Evolutionary conservation across 2,113 vertebrate species (phyloP), one percentile per base, ranked within the genome.

Genomic region (Oreocharis arfaki): DNA sequence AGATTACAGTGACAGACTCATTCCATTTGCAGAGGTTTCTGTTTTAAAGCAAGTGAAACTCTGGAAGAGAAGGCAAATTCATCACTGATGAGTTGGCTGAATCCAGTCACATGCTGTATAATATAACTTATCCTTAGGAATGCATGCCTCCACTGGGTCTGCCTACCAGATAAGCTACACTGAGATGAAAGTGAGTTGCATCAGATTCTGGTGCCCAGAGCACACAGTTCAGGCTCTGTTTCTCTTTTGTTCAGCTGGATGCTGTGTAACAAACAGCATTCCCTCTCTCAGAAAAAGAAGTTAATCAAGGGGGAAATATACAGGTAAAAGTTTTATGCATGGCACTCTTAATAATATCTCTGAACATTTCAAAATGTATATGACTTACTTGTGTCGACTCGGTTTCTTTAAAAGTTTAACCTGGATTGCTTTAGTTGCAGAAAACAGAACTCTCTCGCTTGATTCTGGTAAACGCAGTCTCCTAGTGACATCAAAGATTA

Each of bases 81-180:
- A 91, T 96, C 91, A 95, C 95, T 93, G 95, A 88, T 95, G 85
- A 97, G 97, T 87, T 89, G 90, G 94, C 92, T 94, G 95, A 92
- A 95, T 95, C 78, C 91, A 97, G 96, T 93, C 97, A 91, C 83
- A 88, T 95, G 94, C 89, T 91, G 84, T 85, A 52, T 70, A 97
- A 91, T 95, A 75, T 93, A 97, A 97, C 95, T 79, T 74, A 97
- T 97, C 96, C 96, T 96, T 75, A 96, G 97, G 95, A 98, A 97
- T 97, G 95, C 96, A 76, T 96, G 96, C 97, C 93, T 97, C 87
- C 79, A 60, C 93, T 95, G 89, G 91, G 79, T 96, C 96, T 98
- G 95, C 95, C 93, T 97, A 90, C 68, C 78, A 95, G 96, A 96
- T 91, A 97, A 97, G 95, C 94, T 81, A 41, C 53, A 57, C 76